Evolutionary conservation across 2,113 vertebrate genomes (phyloP).

Genomic region (Notarius quadriscutis): DNA sequence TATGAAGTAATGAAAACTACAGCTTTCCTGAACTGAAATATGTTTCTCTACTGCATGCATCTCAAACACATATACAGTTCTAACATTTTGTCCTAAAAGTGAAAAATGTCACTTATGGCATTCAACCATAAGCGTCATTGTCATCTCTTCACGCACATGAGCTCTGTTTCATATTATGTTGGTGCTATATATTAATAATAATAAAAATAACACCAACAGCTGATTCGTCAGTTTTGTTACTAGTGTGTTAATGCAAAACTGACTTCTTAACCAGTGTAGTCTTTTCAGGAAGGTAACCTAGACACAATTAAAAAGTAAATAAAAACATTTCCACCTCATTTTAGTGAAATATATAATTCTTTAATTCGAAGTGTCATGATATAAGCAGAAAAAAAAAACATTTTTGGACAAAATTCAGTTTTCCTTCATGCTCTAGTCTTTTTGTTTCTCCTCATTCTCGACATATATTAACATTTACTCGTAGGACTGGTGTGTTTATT

Average conservation of each 20-base stretch:
- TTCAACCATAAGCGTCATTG: not conserved
- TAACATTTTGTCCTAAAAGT: not conserved
- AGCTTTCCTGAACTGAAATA: not conserved
- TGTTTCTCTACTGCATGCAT: not conserved
- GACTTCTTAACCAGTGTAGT: not conserved
- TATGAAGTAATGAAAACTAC: not conserved
- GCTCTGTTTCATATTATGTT: not conserved
- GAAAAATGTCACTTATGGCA: not conserved
- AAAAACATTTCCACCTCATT: not conserved
- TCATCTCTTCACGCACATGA: not conserved
- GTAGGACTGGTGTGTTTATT: not conserved
- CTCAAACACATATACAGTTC: not conserved
- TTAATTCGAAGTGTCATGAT: not conserved
- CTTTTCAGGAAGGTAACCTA: not conserved
- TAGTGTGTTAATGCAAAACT: not conserved
- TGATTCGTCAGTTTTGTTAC: not conserved
- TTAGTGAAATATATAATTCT: not conserved
- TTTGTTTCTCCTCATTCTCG: slow-evolving; percentile 12
- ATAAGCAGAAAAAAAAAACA: not conserved
- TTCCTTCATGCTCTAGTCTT: not conserved
- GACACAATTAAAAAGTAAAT: not conserved
- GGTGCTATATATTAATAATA: not conserved
- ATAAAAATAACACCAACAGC: not conserved
- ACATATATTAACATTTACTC: not conserved
- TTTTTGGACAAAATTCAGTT: not conserved